A percentile compares a stretch with the other conserved stretches of the same genome.
Conservation (phyloP, 2,113 vertebrate genomes). For the Strigops habroptila region DNA sequence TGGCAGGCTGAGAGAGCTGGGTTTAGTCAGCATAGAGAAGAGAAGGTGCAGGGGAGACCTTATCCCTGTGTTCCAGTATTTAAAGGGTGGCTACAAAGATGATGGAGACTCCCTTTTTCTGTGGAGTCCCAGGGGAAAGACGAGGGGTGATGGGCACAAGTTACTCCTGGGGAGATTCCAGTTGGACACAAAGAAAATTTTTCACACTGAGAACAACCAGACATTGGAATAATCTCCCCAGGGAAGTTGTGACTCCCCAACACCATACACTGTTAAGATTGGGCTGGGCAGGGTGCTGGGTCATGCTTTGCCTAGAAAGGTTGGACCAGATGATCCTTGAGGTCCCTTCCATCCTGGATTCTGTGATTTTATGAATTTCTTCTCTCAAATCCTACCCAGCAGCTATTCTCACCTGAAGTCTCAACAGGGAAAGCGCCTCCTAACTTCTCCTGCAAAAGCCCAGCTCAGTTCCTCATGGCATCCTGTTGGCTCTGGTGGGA, state of each 20-base stretch:
- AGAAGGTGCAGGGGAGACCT: neutral
- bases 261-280: neutral
- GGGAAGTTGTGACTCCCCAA: neutral
- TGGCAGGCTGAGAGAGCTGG: neutral
- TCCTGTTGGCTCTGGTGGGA: neutral
- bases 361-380: neutral
- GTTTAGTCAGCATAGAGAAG: neutral
- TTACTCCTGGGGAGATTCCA: neutral
- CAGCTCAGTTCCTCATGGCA: neutral
- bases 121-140: neutral
- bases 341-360: neutral
- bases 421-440: neutral
- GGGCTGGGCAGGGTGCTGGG: neutral
- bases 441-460: neutral
- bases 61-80: neutral
- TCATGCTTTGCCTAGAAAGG: neutral
- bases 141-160: neutral
- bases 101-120: neutral
- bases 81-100: neutral
- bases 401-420: neutral
- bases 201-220: neutral
- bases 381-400: neutral
- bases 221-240: neutral
- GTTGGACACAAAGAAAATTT: neutral
- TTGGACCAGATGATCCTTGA: neutral